These are phyloP conservation scores for Chrysogorgia sp. DNA, from an alignment of 92 coral and sea anemone species.

Conservation along the genomic window DNA sequence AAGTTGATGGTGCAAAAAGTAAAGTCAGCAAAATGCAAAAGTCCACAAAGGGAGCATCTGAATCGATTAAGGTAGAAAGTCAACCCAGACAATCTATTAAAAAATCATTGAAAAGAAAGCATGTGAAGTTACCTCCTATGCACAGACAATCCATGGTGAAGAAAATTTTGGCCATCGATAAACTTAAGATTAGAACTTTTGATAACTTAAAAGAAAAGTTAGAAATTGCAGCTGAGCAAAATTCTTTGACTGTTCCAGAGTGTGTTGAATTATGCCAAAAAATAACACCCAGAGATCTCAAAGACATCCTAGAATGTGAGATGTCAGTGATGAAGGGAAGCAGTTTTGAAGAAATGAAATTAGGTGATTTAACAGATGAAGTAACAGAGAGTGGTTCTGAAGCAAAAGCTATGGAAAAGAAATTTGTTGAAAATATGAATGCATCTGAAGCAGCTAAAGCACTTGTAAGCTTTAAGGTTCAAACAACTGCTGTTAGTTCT, in stretches of 20 bases:
- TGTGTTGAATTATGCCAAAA: slow-evolving; percentile 10
- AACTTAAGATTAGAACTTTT: slow-evolving; percentile 35
- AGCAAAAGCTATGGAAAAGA: neutral
- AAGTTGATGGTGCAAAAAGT: neutral
- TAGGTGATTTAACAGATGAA: slow-evolving; percentile 10
- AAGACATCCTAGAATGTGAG: slow-evolving; percentile 9
- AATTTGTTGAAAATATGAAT: neutral
- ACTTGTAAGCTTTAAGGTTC: slow-evolving; percentile 75
- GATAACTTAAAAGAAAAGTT: slow-evolving; percentile 31
- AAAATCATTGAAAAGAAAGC: neutral
- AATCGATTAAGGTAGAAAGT: neutral
- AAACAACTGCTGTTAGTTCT: slow-evolving; percentile 35
- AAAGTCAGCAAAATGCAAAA: neutral
- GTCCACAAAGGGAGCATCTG: neutral
- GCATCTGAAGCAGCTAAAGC: slow-evolving; percentile 86
- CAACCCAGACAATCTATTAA: neutral
- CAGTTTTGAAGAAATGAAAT: neutral
- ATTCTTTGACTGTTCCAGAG: slow-evolving; percentile 33
- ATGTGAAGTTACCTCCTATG: neutral
- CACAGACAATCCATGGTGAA: neutral
- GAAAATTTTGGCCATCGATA: slow-evolving; percentile 28
- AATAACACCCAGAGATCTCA: slow-evolving; percentile 18
- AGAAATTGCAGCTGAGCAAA: slow-evolving; percentile 26
- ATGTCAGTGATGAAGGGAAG: slow-evolving; percentile 34
- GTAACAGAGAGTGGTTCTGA: slow-evolving; percentile 21